These are phyloP conservation scores for Phania funesta DNA, from an alignment of 2,888 invertebrate species.

Conservation along the genomic window DNA sequence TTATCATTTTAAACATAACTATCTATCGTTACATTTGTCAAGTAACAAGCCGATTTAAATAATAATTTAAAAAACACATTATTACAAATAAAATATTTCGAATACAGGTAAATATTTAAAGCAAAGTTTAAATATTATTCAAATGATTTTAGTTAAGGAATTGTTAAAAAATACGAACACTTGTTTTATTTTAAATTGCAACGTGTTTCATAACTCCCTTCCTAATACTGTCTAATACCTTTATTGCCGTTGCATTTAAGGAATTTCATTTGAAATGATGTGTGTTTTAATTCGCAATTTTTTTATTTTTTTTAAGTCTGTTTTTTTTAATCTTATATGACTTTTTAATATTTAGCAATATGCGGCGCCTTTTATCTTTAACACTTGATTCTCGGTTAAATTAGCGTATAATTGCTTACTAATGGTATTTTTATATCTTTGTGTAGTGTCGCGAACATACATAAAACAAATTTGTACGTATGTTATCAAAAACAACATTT, in stretches of 20 bases:
- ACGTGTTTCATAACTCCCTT: no score
- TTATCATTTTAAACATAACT: no score
- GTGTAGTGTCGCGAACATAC: conserved; percentile 19
- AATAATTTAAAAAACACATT: no score
- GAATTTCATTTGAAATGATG: conserved; percentile 28
- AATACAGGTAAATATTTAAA: no score
- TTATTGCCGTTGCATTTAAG: background rate
- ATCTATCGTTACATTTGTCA: no score
- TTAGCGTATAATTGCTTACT: conserved; percentile 63
- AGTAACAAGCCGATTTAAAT: no score
- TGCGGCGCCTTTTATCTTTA: conserved; percentile 49
- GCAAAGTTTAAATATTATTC: no score
- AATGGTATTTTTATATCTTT: conserved; percentile 31
- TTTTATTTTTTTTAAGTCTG: background rate
- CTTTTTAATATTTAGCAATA: conserved; percentile 39
- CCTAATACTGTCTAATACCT: background rate
- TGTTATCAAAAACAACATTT: no score
- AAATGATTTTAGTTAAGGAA: no score
- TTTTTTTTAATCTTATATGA: background rate
- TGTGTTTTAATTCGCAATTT: conserved; percentile 3
- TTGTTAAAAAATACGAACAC: no score
- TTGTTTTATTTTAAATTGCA: no score
- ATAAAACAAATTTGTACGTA: conserved; percentile 9
- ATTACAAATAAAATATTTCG: no score
- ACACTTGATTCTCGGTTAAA: conserved; percentile 48